Conservation (phyloP, 2,888 invertebrate genomes). For the Plagiodera versicolora region DNA sequence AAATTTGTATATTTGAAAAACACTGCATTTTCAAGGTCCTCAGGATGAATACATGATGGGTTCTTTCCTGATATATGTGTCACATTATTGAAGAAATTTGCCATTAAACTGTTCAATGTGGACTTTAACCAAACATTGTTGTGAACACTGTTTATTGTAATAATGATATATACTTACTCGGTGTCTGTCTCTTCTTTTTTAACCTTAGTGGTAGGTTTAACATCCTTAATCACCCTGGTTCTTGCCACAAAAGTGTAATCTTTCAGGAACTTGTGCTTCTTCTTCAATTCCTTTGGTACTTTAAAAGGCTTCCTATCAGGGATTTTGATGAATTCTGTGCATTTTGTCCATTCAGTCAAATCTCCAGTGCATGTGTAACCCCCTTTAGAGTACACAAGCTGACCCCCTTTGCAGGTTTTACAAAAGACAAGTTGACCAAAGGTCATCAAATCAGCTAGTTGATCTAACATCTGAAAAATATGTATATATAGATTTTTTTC, state of each 20-base stretch:
- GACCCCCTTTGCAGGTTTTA: slow-evolving; percentile 74
- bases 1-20: too few species aligned
- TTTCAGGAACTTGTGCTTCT: slow-evolving; percentile 61
- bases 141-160: too few species aligned
- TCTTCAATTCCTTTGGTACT: slow-evolving; percentile 66
- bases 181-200: slow-evolving; percentile 50
- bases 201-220: slow-evolving; percentile 59
- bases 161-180: slow-evolving; percentile 41
- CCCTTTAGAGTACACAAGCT: slow-evolving; percentile 67
- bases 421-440: slow-evolving; percentile 86
- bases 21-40: too few species aligned
- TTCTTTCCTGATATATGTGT: too few species aligned
- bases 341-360: slow-evolving; percentile 88
- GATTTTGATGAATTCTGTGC: slow-evolving; percentile 67
- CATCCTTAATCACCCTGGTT: slow-evolving; percentile 61
- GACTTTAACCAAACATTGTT: too few species aligned
- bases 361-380: slow-evolving; percentile 81
- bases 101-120: too few species aligned
- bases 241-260: slow-evolving; percentile 63
- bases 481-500: slow-evolving; percentile 20
- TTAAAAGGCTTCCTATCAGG: slow-evolving; percentile 73
- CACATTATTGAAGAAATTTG: too few species aligned
- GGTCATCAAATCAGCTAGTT: slow-evolving; percentile 79
- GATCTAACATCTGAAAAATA: slow-evolving; percentile 69
- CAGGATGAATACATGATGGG: too few species aligned